Conservation (phyloP, 2,888 invertebrate genomes). For the Parthenolecanium corni region DNA sequence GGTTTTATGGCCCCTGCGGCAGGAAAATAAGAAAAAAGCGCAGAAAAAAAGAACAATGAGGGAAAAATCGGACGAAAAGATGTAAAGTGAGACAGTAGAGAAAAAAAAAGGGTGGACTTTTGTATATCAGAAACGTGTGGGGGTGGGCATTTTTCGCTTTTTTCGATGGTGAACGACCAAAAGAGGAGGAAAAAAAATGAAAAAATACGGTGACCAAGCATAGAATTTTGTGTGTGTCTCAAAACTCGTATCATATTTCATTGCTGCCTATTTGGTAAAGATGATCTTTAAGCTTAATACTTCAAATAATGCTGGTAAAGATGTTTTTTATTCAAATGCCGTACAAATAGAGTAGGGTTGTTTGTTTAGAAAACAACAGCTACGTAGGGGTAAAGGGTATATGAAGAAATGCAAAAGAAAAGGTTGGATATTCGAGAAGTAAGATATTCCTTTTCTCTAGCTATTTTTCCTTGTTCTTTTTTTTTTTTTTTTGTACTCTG, state of each 20-base stretch:
- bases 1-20: conserved; percentile 27
- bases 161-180: conserved; percentile 2
- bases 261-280: conserved; percentile 28
- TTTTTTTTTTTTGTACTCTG: too few species aligned
- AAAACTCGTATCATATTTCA: conserved; percentile 24
- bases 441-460: too few species aligned
- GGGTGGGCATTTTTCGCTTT: conserved; percentile 20
- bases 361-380: conserved; percentile 24
- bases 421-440: too few species aligned
- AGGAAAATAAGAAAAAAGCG: conserved; percentile 24
- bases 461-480: too few species aligned
- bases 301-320: conserved; percentile 26
- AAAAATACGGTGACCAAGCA: conserved; percentile 26
- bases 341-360: conserved; percentile 26
- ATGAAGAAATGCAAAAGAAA: too few species aligned
- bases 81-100: neutral
- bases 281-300: conserved; percentile 27
- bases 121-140: conserved; percentile 1
- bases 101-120: too few species aligned
- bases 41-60: conserved; percentile 24
- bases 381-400: too few species aligned
- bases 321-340: conserved; percentile 26
- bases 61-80: conserved; percentile 27
- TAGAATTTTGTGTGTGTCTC: conserved; percentile 24
- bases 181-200: neutral